A percentile compares a stretch with the other conserved stretches of the same genome.
These are phyloP conservation scores for Caretta caretta DNA, from an alignment of 2,113 vertebrate genomes.

Conservation along the genomic window DNA sequence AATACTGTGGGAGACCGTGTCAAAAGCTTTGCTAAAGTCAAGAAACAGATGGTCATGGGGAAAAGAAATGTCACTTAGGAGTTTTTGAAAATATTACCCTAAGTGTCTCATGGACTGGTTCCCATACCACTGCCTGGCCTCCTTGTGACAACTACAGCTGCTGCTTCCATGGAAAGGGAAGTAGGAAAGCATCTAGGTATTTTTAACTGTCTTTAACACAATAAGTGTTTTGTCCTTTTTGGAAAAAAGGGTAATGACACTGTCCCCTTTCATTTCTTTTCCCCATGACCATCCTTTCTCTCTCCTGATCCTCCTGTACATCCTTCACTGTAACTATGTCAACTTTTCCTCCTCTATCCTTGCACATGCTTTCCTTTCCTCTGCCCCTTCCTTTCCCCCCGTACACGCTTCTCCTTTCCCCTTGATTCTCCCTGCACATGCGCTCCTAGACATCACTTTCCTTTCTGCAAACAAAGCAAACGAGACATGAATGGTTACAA, in stretches of 20 bases:
- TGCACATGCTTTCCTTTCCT: neutral
- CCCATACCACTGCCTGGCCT: rapidly evolving
- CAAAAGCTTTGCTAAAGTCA: no score
- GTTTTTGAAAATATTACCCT: neutral
- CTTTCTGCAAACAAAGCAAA: neutral
- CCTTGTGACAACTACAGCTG: neutral
- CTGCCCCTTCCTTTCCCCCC: neutral
- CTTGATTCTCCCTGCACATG: neutral
- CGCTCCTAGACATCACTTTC: neutral
- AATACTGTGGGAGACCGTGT: no score
- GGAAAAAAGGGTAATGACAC: no score
- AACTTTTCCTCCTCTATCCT: neutral
- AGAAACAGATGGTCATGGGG: no score
- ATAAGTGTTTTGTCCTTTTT: no score
- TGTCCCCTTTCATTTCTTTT: neutral
- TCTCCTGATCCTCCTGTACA: neutral
- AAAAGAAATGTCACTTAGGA: neutral
- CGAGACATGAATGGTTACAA: neutral
- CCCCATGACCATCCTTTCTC: neutral
- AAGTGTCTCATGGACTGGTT: neutral
- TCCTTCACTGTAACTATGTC: neutral
- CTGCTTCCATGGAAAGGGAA: neutral
- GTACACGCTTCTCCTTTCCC: rapidly evolving
- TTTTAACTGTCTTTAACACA: neutral
- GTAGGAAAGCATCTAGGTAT: neutral